These are phyloP conservation scores for Lagorchestes hirsutus DNA, from an alignment of 2,797 vertebrate species.

Conservation along the genomic window DNA sequence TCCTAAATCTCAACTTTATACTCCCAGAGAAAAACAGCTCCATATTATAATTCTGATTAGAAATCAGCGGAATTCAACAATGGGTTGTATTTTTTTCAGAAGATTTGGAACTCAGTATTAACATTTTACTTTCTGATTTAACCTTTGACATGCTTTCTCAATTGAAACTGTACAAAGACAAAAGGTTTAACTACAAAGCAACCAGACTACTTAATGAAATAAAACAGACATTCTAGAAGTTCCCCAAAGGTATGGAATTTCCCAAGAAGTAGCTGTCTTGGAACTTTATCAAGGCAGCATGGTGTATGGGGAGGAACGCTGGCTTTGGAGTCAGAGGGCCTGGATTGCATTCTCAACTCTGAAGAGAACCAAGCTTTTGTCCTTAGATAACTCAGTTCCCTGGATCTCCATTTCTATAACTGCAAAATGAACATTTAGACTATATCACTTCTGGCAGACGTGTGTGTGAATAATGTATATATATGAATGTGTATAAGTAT, in stretches of 20 bases:
- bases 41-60: constrained; percentile 66
- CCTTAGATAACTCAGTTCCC: background rate
- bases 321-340: background rate
- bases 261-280: background rate
- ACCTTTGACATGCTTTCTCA: constrained; percentile 63
- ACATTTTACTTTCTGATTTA: constrained; percentile 62
- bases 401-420: background rate
- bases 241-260: background rate
- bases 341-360: background rate
- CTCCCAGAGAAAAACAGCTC: constrained; percentile 15
- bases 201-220: background rate
- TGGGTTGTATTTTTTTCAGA: constrained; percentile 62
- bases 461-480: too few species aligned
- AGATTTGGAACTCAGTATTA: constrained; percentile 44
- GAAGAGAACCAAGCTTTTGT: background rate
- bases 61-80: constrained; percentile 66
- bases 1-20: constrained; percentile 77
- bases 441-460: background rate
- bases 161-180: constrained; percentile 40
- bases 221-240: background rate
- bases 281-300: background rate
- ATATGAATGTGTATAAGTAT: background rate
- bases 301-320: background rate
- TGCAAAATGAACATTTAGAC: background rate
- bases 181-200: background rate